Percentiles rank a stretch among this genome's conserved stretches.
These are phyloP conservation scores for Dolichotis patagonum DNA, from an alignment of 2,113 vertebrate genomes.

Conservation along the genomic window DNA sequence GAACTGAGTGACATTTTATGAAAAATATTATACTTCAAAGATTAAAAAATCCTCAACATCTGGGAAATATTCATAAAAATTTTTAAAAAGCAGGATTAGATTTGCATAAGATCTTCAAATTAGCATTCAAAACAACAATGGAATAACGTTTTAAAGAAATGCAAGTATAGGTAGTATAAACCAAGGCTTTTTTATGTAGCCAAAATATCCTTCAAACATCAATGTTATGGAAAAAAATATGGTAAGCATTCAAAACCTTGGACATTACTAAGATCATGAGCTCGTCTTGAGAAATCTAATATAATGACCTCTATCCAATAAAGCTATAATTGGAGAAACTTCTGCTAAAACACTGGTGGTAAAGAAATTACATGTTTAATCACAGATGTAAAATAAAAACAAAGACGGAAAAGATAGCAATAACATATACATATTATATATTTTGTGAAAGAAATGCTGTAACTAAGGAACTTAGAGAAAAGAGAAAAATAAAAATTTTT, in stretches of 20 bases:
- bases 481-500: not conserved
- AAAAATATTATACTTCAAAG: not conserved
- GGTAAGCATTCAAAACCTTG: not conserved
- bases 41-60: not conserved
- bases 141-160: not conserved
- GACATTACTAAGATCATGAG: not conserved
- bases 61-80: not conserved
- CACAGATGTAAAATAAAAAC: not conserved
- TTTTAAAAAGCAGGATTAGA: not conserved
- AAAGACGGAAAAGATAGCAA: not conserved
- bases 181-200: not conserved
- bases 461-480: not conserved
- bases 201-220: not conserved
- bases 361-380: not conserved
- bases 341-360: not conserved
- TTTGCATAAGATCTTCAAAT: not conserved
- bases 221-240: not conserved
- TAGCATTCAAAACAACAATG: not conserved
- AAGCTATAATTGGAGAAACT: not conserved
- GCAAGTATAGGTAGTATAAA: not conserved
- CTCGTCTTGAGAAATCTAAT: not conserved
- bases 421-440: not conserved
- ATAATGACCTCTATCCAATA: not conserved
- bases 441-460: not conserved
- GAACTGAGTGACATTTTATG: not conserved